These are phyloP conservation scores for Cepaea hortensis DNA, from an alignment of 2,888 invertebrate genomes.

Conservation along the genomic window DNA sequence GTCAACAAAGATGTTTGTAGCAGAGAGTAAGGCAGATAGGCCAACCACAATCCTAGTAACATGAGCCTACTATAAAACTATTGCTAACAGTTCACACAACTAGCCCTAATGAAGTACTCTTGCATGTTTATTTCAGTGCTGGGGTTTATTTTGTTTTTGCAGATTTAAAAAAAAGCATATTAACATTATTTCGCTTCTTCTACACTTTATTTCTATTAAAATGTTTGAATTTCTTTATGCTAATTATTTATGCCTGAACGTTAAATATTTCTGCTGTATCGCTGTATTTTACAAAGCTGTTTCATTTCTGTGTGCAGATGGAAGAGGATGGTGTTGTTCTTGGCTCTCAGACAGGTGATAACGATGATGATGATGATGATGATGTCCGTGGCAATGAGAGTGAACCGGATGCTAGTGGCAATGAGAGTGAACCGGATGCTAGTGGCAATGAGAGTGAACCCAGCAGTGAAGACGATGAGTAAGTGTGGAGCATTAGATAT, in stretches of 20 bases:
- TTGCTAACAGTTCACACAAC: too few species aligned
- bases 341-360: conserved; percentile 35
- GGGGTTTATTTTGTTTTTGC: too few species aligned
- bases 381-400: background rate
- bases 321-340: conserved; percentile 30
- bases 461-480: conserved; percentile 40
- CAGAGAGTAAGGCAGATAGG: too few species aligned
- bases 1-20: too few species aligned
- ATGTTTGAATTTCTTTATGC: too few species aligned
- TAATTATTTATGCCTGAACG: background rate
- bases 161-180: too few species aligned
- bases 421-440: background rate
- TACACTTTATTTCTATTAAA: too few species aligned
- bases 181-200: too few species aligned
- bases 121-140: too few species aligned
- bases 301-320: background rate
- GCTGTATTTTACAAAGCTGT: background rate
- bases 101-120: too few species aligned
- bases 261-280: background rate
- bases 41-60: too few species aligned
- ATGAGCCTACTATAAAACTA: too few species aligned
- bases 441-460: conserved; percentile 18
- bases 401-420: background rate
- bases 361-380: conserved; percentile 46
- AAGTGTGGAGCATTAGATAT: background rate